phyloP scores from a whole-genome alignment of 2,888 invertebrate genomes.

The Philonicus albiceps region DNA sequence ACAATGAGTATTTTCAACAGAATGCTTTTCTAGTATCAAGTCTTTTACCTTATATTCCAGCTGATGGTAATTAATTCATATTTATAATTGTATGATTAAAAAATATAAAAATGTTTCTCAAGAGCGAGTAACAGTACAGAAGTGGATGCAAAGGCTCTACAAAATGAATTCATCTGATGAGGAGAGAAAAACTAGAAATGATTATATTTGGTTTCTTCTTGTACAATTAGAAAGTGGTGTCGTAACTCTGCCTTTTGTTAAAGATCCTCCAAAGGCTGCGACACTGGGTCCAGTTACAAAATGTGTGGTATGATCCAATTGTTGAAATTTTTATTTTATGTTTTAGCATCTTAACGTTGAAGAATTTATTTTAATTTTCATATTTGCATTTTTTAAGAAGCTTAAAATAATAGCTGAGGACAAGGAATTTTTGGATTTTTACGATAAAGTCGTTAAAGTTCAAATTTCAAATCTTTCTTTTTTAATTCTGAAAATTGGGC shows the following conservation, averaged over 20 bases:
- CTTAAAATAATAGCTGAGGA: too few relatives aligned
- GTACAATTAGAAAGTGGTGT: slow-evolving; percentile 47
- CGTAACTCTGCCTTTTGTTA: slow-evolving; percentile 47
- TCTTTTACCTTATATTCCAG: slow-evolving; percentile 41
- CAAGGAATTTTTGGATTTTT: too few relatives aligned
- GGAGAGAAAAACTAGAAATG: slow-evolving; percentile 46
- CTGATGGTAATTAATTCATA: slow-evolving; percentile 32
- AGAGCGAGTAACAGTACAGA: slow-evolving; percentile 6
- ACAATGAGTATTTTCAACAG: slow-evolving; percentile 42
- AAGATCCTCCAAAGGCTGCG: slow-evolving; percentile 37
- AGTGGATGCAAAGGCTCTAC: slow-evolving; percentile 45
- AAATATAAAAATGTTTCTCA: background rate
- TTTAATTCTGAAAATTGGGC: too few relatives aligned
- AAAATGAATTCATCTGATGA: slow-evolving; percentile 13
- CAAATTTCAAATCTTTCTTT: too few relatives aligned
- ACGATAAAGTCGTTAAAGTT: too few relatives aligned
- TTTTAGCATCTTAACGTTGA: background rate
- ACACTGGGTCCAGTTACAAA: slow-evolving; percentile 36
- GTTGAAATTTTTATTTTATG: background rate
- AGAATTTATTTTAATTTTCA: too few relatives aligned
- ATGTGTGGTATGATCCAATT: slow-evolving; percentile 33
- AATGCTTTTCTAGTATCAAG: slow-evolving; percentile 37
- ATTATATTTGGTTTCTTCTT: slow-evolving; percentile 49
- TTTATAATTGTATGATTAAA: background rate
- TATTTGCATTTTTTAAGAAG: too few relatives aligned